A percentile compares a stretch with the other conserved stretches of the same genome.
Evolutionary conservation across 2,797 vertebrate genomes (phyloP).

Genomic region (Babyrousa celebensis): DNA sequence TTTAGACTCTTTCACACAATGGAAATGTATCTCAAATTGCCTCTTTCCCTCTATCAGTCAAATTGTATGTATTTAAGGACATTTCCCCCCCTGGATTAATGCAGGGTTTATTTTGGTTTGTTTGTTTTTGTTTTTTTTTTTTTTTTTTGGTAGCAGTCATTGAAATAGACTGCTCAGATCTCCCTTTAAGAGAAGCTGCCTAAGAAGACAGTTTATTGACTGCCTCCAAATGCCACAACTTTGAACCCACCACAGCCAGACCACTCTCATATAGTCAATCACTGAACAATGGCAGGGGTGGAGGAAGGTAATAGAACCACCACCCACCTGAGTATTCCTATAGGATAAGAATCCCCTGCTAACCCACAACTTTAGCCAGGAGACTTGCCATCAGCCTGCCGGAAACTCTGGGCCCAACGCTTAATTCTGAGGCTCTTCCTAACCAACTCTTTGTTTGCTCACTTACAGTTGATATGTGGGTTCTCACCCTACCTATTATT

Average conservation of each 20-base stretch:
- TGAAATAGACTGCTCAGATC: neutral
- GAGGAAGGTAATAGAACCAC: too few relatives aligned
- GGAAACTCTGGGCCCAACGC: neutral
- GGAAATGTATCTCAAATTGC: neutral
- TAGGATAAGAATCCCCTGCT: neutral
- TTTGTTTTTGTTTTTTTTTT: too few relatives aligned
- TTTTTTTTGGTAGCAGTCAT: neutral
- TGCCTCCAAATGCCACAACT: neutral
- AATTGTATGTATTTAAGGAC: neutral
- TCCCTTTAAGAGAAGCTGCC: neutral
- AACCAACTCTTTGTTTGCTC: neutral
- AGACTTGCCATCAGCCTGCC: too few relatives aligned
- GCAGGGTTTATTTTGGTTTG: too few relatives aligned
- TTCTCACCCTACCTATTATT: neutral
- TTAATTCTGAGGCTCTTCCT: neutral
- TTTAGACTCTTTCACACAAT: neutral
- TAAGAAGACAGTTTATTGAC: neutral
- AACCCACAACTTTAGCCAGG: neutral
- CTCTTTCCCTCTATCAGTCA: neutral
- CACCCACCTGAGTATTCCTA: neutral
- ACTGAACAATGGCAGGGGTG: neutral
- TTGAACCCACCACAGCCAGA: neutral
- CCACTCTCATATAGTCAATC: neutral
- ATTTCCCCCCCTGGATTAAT: neutral
- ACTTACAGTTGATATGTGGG: neutral